Evolutionary conservation across 1,140 invertebrate species (phyloP), one percentile per base, ranked within the genome.

Genomic region (Parasteatoda tepidariorum): DNA sequence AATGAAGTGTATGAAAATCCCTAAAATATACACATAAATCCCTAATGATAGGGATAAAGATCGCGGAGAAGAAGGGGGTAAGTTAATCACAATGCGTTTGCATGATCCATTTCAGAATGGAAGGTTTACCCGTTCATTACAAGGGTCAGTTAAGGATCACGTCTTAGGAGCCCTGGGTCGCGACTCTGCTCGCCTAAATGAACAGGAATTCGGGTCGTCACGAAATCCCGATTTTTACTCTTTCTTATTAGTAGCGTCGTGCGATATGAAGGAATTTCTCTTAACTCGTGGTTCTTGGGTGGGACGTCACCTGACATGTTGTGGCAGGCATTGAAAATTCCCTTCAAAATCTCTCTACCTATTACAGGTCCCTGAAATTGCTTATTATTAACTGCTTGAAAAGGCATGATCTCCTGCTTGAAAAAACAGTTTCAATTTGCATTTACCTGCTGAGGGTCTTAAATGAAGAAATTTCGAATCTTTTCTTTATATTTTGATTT

Each of bases 171-270:
- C 38, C 38, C 34, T 33, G 73, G 71, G 73, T 76, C 73, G 59
- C 6, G 48, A 67, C 62, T 41, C 75, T 67, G 75, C 75, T 78
- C 62, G 62, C 28, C 75, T 67, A 78, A 78, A 78, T 78, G 75
- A 78, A 67, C 75, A 67, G 31, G 41, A 78, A 78, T 78, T 78
- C 75, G 75, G 75, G 41, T 78, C 75, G 75, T 78, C 75, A 78
- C 75, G 75, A 78, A 78, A 55, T 67, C 67, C 75, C 75, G 75
- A 78, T 78, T 78, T 78, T 76, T 66, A 67, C 62, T 78, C 75
- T 55, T 78, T 78, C 75, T 67, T 66, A 78, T 78, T 66, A 78
- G 74, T 64, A 76, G 74, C 74, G 74, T 76, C 74, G 75, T 78
- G 75, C 75, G 62, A 78, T 78, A 78, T 78, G 75, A 78, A 78